These are phyloP conservation scores for Apocrypta bakeri DNA, from an alignment of 1,140 invertebrate species.

Conservation along the genomic window DNA sequence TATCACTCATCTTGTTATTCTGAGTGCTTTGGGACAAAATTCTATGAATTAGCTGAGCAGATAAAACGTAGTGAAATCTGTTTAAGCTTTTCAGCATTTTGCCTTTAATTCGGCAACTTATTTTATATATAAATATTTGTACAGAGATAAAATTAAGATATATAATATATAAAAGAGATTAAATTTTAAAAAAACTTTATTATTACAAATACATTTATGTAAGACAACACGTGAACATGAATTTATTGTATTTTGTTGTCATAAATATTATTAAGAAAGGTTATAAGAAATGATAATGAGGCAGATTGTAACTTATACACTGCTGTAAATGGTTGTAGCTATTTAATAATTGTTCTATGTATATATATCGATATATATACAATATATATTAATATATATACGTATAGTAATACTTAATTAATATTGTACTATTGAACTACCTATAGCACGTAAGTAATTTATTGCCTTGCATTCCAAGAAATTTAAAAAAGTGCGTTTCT, in stretches of 20 bases:
- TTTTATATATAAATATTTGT: conserved; percentile 70
- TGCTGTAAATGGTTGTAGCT: conserved; percentile 65
- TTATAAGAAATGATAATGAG: conserved; percentile 12
- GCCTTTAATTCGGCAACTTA: conserved; percentile 59
- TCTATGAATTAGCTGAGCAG: conserved; percentile 12
- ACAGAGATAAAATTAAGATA: conserved; percentile 58
- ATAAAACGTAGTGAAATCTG: conserved; percentile 9
- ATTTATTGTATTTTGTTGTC: conserved; percentile 37
- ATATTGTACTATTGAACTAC: conserved; percentile 48
- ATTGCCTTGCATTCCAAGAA: conserved; percentile 58
- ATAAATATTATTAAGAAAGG: conserved; percentile 29
- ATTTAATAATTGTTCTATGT: conserved; percentile 65
- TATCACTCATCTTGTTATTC: background rate
- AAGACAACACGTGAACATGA: conserved; percentile 8
- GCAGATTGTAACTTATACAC: conserved; percentile 48
- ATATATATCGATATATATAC: conserved; percentile 49
- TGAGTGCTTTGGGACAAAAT: conserved; percentile 9
- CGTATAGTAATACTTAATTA: conserved; percentile 54
- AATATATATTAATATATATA: conserved; percentile 47
- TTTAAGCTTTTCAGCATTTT: conserved; percentile 45
- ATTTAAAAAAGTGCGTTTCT: conserved; percentile 28
- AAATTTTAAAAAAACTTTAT: conserved; percentile 48
- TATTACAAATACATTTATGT: conserved; percentile 19
- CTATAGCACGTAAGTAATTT: conserved; percentile 56
- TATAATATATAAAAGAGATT: background rate